Conservation (phyloP, 2,888 invertebrate species). For the Xestia xanthographa region DNA sequence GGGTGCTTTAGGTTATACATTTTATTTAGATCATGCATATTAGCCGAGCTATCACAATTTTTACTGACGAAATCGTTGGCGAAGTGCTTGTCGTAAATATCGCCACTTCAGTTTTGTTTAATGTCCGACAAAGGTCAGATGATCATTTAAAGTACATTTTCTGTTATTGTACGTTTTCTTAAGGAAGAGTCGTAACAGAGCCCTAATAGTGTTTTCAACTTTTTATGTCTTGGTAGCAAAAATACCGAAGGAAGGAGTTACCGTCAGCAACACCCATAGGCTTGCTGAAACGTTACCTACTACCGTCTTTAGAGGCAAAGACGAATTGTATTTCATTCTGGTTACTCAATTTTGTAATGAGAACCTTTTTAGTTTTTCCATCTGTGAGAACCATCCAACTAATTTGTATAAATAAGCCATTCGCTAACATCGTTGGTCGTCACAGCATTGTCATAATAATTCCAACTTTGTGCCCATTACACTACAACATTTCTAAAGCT, state of each 20-base stretch:
- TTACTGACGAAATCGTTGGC: too few species aligned
- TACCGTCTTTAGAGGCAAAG: not conserved
- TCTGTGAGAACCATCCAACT: conserved; percentile 29
- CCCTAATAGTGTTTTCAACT: not conserved
- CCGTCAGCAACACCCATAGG: not conserved
- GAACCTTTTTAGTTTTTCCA: not conserved
- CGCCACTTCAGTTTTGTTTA: conserved; percentile 8
- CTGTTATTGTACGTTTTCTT: not conserved
- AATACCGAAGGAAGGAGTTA: not conserved
- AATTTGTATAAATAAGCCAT: conserved; percentile 46
- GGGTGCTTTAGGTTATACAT: too few species aligned
- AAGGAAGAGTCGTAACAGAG: not conserved
- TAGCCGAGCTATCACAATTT: too few species aligned
- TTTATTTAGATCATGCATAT: too few species aligned
- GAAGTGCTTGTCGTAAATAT: conserved; percentile 8
- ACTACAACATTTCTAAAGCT: conserved; percentile 42
- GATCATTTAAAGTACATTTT: not conserved
- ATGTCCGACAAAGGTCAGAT: not conserved
- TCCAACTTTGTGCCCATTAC: conserved; percentile 36
- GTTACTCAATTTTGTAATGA: conserved; percentile 2
- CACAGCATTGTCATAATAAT: conserved; percentile 48
- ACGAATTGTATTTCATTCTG: not conserved
- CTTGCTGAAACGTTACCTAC: too few species aligned
- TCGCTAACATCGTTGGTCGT: conserved; percentile 17
- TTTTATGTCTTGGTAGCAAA: not conserved